These are phyloP conservation scores for Ramphastos sulfuratus DNA, from an alignment of 2,113 vertebrate species.

Conservation along the genomic window DNA sequence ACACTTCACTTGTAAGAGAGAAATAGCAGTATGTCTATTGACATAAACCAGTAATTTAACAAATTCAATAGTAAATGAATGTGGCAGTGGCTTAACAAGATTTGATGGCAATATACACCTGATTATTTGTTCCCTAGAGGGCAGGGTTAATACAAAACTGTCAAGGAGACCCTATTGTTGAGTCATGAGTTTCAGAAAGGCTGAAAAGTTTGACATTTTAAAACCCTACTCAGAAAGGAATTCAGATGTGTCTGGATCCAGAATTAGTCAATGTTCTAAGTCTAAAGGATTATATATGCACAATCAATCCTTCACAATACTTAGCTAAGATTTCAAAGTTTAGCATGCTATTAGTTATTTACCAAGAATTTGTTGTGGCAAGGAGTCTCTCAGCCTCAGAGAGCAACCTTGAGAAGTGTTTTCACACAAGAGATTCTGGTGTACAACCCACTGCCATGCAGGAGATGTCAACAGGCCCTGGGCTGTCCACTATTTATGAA, in stretches of 20 bases:
- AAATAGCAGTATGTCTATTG: background rate
- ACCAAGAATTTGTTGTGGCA: background rate
- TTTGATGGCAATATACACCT: background rate
- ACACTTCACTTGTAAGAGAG: background rate
- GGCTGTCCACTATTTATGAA: background rate
- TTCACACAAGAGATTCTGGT: background rate
- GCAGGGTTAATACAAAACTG: background rate
- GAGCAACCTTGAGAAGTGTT: background rate
- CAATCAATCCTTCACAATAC: background rate
- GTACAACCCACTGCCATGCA: background rate
- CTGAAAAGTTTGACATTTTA: background rate
- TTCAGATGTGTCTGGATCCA: background rate
- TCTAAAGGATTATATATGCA: background rate
- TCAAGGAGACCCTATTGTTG: background rate
- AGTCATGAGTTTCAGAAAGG: background rate
- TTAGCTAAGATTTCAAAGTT: background rate
- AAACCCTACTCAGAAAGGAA: background rate
- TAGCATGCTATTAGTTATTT: background rate
- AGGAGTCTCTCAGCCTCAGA: background rate
- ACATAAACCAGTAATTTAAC: background rate
- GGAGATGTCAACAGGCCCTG: background rate
- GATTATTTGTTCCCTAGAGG: background rate
- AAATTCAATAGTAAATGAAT: background rate
- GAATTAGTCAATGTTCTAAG: background rate
- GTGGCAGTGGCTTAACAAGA: background rate